Conservation (phyloP, 1,140 invertebrate genomes). For the Meloidogyne chitwoodi region DNA sequence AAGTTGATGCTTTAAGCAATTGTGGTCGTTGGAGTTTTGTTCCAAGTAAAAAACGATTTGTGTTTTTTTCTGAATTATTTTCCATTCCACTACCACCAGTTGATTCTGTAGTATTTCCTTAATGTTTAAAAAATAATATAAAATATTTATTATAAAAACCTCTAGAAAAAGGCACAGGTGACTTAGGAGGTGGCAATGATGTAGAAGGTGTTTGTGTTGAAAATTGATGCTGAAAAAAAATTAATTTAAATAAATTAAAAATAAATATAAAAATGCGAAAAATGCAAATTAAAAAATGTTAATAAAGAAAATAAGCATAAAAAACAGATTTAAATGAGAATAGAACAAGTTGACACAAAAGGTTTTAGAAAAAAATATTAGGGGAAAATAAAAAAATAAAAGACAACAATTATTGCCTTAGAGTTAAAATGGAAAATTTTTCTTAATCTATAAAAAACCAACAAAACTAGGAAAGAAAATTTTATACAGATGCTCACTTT, state of each 20-base stretch:
- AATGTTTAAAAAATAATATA: not conserved
- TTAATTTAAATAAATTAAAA: not conserved
- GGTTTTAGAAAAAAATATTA: too few relatives aligned
- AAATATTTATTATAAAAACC: not conserved
- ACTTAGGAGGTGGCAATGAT: conserved; percentile 2
- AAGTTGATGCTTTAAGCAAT: not conserved
- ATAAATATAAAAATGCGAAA: not conserved
- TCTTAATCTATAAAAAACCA: not conserved
- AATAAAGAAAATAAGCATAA: too few relatives aligned
- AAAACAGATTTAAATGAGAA: too few relatives aligned
- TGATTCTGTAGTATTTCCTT: conserved; percentile 9
- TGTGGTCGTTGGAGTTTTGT: not conserved
- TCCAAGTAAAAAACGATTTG: not conserved
- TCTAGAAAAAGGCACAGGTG: not conserved
- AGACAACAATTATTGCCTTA: too few relatives aligned
- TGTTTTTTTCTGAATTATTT: not conserved
- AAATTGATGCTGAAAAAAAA: conserved; percentile 8
- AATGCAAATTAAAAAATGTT: not conserved
- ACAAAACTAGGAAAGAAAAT: not conserved
- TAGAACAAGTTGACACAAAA: too few relatives aligned
- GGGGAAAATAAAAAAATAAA: too few relatives aligned
- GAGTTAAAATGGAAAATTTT: too few relatives aligned
- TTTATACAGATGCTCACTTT: not conserved
- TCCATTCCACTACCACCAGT: not conserved
- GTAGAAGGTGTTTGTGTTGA: conserved; percentile 9